These are phyloP conservation scores for Papilio machaon DNA, from an alignment of 1,140 invertebrate species.

Conservation along the genomic window DNA sequence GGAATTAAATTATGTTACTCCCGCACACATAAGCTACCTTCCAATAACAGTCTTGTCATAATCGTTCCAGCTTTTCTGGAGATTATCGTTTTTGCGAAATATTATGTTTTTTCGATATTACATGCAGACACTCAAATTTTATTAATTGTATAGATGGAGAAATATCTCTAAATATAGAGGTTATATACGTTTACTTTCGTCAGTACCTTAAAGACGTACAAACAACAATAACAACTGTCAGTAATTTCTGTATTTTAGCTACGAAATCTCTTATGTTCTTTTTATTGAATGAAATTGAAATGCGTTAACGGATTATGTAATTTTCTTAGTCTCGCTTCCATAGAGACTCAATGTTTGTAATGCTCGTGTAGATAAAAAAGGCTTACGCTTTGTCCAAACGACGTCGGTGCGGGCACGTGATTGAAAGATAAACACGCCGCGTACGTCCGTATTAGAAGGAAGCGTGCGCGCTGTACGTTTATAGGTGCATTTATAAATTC, in stretches of 20 bases:
- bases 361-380: constrained; percentile 31
- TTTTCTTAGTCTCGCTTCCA: background rate
- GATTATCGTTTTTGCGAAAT: too few species aligned
- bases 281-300: background rate
- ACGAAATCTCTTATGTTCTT: background rate
- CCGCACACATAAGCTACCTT: too few species aligned
- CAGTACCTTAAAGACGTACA: too few species aligned
- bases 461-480: constrained; percentile 42
- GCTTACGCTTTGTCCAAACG: constrained; percentile 39
- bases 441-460: constrained; percentile 42
- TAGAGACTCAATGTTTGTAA: constrained; percentile 4
- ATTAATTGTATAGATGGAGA: too few species aligned
- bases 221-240: too few species aligned
- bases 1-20: too few species aligned
- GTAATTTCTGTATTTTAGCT: background rate
- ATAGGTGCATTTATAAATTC: constrained; percentile 62
- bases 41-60: too few species aligned
- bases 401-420: constrained; percentile 43
- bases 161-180: too few species aligned
- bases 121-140: too few species aligned
- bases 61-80: too few species aligned
- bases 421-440: constrained; percentile 39
- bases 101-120: too few species aligned
- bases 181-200: background rate
- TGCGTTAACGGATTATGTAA: constrained; percentile 9